Base-by-base conservation (phyloP, 2,113 vertebrate species). In the Vimba vimba region DNA sequence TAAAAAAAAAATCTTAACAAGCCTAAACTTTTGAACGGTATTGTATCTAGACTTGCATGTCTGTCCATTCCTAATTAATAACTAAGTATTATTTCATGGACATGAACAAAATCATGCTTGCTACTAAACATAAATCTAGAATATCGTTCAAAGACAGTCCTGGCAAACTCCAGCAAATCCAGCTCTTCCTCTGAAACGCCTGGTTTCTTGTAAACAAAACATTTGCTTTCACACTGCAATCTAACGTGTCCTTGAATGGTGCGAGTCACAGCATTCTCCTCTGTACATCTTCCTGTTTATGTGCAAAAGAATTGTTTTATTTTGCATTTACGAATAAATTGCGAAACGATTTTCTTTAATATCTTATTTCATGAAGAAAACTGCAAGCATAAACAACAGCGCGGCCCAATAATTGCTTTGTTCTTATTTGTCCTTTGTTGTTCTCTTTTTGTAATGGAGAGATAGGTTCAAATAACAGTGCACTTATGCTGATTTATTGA, bases 401-500 rank as follows among this genome's bases (percentile, higher is more conserved):
- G 4, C 1, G 7, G 11, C 6, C 1, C 66, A 43, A 43, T 74
- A 57, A 83, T 57, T 83, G 82, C 66, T 21, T 59, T 11, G 30
- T 57, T 5, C 43, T 33, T 82, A 64, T 36, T 73, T 73, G 57
- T 50, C 50, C 81, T 57, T 33, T 45, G 25, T 68, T 50, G 25
- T 33, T 77, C 25, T 15, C 12, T 15, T 71, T 45, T 19, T 68
- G 36, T 82, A 50, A 80, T 80, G 71, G 45, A 84, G 66, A 74
- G 47, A 84, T 57, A 82, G 82, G 69, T 69, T 87, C 82, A 73
- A 36, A 89, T 89, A 83, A 87, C 88, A 89, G 73, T 36, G 43
- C 86, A 85, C 68, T 87, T 52, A 19, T 17, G 39, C 68, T 85
- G 75, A 85, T 79, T 25, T 89, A 89, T 89, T 87, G 88, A 89